A percentile compares a stretch with the other conserved stretches of the same genome.
Evolutionary conservation across 2,888 invertebrate species (phyloP).

Genomic region (Adelphocoris suturalis): DNA sequence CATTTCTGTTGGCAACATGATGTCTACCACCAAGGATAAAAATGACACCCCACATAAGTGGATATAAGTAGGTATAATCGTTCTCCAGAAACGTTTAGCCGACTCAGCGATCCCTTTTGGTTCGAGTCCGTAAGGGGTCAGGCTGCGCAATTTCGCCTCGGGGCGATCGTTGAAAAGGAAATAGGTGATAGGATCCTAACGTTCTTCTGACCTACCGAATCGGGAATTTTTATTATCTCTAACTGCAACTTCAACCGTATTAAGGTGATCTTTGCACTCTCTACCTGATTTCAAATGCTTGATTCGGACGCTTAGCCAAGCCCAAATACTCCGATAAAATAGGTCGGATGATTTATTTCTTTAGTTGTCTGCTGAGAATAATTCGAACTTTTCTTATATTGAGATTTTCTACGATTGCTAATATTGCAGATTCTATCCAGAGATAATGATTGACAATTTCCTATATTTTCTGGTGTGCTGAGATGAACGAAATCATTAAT

Average conservation of each 20-base stretch:
- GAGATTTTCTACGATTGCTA: no score
- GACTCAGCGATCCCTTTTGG: slow-evolving; percentile 9
- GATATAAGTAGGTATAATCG: background rate
- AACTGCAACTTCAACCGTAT: background rate
- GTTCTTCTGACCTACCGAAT: background rate
- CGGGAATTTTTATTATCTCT: background rate
- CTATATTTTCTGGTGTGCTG: no score
- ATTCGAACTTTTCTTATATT: no score
- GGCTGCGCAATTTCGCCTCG: slow-evolving; percentile 17
- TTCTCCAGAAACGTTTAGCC: slow-evolving; percentile 17
- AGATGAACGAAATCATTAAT: no score
- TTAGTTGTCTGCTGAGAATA: no score
- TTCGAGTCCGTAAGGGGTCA: background rate
- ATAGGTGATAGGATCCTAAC: no score
- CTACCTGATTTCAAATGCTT: background rate
- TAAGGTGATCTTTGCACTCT: background rate
- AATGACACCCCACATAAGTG: slow-evolving; percentile 16
- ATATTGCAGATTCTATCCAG: no score
- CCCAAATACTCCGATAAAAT: no score
- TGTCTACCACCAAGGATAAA: slow-evolving; percentile 19
- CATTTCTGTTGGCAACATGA: slow-evolving; percentile 8
- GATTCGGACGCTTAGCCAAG: background rate
- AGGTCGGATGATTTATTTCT: no score
- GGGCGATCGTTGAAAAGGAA: slow-evolving; percentile 8
- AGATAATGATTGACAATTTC: no score